These are phyloP conservation scores for Puffinus mauretanicus DNA, from an alignment of 2,113 vertebrate species.

Conservation along the genomic window DNA sequence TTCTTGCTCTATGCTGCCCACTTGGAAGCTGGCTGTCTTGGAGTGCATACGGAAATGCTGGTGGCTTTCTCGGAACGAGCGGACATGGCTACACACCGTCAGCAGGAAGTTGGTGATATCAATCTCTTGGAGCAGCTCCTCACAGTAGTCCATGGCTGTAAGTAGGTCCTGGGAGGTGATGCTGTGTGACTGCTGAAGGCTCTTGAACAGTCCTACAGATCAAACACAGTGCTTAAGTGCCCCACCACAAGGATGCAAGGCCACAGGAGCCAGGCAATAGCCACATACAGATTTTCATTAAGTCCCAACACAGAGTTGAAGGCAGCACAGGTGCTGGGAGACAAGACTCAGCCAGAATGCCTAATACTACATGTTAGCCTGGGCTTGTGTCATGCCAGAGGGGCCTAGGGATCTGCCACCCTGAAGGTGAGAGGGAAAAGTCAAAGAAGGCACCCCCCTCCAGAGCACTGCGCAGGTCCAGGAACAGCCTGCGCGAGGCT, in stretches of 20 bases:
- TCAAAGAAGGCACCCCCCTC: neutral
- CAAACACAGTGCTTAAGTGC: neutral
- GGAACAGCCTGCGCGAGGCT: neutral
- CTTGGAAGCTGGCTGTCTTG: constrained; percentile 76
- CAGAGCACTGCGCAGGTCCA: neutral
- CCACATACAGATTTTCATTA: neutral
- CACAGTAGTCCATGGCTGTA: constrained; percentile 94
- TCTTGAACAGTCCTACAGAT: constrained; percentile 84
- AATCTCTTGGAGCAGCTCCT: constrained; percentile 94
- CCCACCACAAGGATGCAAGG: neutral
- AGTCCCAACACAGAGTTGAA: neutral
- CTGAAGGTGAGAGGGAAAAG: neutral
- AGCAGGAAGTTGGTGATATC: constrained; percentile 92
- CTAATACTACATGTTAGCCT: neutral
- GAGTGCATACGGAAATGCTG: constrained; percentile 28
- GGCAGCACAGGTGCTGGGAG: neutral
- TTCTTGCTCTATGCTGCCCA: constrained; percentile 73
- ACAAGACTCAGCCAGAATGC: neutral
- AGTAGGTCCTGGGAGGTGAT: constrained; percentile 90
- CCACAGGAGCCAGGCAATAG: neutral
- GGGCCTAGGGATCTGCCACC: neutral
- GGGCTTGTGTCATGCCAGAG: neutral
- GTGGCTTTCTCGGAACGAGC: constrained; percentile 76
- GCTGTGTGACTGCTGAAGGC: constrained; percentile 87
- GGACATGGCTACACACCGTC: constrained; percentile 89